These are phyloP conservation scores for Tenthredo scrophulariae DNA, from an alignment of 2,888 invertebrate species.

Conservation along the genomic window DNA sequence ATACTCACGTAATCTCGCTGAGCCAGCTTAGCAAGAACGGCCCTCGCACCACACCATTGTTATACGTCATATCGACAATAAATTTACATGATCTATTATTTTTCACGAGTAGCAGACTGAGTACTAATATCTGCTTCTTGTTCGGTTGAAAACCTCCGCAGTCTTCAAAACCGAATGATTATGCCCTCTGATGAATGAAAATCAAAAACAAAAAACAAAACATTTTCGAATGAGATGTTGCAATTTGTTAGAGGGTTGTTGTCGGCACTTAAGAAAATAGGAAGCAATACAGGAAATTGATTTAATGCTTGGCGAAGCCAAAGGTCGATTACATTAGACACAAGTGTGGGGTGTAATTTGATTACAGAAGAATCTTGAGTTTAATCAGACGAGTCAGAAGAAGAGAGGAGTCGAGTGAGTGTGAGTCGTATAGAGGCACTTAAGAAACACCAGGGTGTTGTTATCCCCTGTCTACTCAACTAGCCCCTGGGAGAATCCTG, in stretches of 20 bases:
- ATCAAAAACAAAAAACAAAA: not conserved
- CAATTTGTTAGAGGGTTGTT: not conserved
- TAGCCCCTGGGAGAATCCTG: conserved; percentile 65
- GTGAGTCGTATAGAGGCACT: conserved; percentile 65
- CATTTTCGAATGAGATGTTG: not conserved
- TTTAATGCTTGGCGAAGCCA: conserved; percentile 28
- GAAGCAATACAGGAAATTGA: conserved; percentile 29
- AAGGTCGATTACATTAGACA: conserved; percentile 50
- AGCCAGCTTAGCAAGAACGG: conserved; percentile 54
- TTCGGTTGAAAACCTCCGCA: not conserved
- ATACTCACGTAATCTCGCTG: conserved; percentile 53
- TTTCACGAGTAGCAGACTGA: conserved; percentile 9
- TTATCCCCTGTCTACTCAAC: conserved; percentile 68
- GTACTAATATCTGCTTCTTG: not conserved
- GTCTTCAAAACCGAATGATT: not conserved
- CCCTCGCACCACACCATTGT: conserved; percentile 52
- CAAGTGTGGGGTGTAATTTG: conserved; percentile 59
- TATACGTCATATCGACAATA: conserved; percentile 21
- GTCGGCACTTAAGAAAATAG: conserved; percentile 9
- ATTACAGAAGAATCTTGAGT: conserved; percentile 64
- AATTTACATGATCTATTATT: conserved; percentile 30
- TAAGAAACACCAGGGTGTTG: conserved; percentile 70
- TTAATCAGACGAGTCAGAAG: conserved; percentile 67
- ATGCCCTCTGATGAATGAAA: not conserved
- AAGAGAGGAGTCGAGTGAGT: conserved; percentile 56